Evolutionary conservation across 2,113 vertebrate species (phyloP).

Genomic region (Dicerorhinus sumatrensis): DNA sequence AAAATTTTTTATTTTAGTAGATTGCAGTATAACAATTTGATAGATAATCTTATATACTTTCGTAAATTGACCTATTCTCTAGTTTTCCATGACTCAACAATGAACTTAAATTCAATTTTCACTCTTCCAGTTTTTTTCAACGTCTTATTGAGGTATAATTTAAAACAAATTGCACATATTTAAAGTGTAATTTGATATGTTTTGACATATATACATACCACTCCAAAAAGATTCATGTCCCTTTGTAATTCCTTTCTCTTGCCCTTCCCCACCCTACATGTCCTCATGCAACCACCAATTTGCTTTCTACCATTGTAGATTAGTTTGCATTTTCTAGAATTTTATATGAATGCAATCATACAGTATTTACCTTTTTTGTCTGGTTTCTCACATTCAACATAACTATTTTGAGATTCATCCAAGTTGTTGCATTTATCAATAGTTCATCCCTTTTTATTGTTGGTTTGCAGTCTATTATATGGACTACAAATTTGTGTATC

Average conservation of each 20-base stretch:
- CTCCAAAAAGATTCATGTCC: background rate
- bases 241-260: background rate
- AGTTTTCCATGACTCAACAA: background rate
- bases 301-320: background rate
- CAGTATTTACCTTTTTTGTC: background rate
- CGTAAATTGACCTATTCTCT: background rate
- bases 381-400: background rate
- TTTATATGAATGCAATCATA: background rate
- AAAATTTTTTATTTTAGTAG: background rate
- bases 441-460: no score
- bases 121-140: background rate
- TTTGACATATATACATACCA: background rate
- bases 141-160: background rate
- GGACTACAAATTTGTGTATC: background rate
- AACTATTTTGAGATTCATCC: no score
- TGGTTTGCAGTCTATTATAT: no score
- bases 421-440: no score
- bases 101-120: background rate
- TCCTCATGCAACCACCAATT: background rate
- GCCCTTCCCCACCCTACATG: background rate
- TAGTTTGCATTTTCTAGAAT: background rate
- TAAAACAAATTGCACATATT: background rate
- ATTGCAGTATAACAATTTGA: background rate
- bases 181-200: background rate
- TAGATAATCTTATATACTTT: background rate